A percentile compares a stretch with the other conserved stretches of the same genome.
phyloP scores from a whole-genome alignment of 2,888 invertebrate species.

The Hydrotaea diabolus region DNA sequence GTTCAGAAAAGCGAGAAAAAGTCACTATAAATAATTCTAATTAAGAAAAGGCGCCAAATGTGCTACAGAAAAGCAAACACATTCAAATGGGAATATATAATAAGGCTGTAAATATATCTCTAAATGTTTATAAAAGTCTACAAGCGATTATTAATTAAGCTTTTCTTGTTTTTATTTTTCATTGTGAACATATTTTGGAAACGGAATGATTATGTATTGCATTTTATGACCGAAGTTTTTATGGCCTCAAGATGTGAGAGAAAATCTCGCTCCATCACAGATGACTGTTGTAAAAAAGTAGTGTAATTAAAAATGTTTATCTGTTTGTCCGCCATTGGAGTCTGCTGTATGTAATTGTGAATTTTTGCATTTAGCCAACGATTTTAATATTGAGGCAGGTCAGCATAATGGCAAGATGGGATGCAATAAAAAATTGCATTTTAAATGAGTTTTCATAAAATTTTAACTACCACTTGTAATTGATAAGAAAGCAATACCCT shows the following conservation, averaged over 20 bases:
- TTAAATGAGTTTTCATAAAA: neutral
- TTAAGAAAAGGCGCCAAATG: conserved; percentile 18
- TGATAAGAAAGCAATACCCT: too few relatives aligned
- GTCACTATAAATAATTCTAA: neutral
- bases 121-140: neutral
- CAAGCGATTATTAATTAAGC: neutral
- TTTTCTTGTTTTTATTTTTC: neutral
- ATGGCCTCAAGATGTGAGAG: neutral
- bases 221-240: neutral
- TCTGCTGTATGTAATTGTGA: neutral
- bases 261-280: neutral
- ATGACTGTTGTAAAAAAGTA: neutral
- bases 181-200: too few relatives aligned
- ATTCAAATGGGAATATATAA: neutral
- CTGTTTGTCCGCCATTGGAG: neutral
- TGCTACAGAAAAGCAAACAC: neutral
- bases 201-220: neutral
- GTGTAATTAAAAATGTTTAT: neutral
- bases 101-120: neutral
- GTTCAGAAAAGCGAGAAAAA: neutral
- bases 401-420: neutral
- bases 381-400: neutral
- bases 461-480: too few relatives aligned
- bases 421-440: neutral
- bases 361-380: neutral